Evolutionary conservation across 2,888 invertebrate species (phyloP), one percentile per base, ranked within the genome.

Genomic region (Noctua pronuba): DNA sequence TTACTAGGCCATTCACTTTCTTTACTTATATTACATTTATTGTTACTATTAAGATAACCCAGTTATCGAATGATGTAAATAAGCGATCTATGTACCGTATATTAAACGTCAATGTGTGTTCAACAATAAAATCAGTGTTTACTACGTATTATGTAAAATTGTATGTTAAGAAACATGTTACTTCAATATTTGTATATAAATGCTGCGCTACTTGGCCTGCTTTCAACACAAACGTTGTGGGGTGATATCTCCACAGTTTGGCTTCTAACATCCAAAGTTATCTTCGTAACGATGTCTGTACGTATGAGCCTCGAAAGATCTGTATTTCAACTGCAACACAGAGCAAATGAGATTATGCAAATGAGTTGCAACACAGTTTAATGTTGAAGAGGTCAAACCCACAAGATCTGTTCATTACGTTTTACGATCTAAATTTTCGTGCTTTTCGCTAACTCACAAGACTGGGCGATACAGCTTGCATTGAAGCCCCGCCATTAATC

Each of bases 61-160:
- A 35, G 52, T 28, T 49, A 49, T 55, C 52, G 76, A 66, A 31
- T 80, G 70, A 76, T 80, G 81, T 80, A 76, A 80, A 80, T 66
- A 70, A 67, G 55, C 66, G 80, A 67, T 66, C 41, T 55, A 62
- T 38, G 11, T 72, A 35, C 58, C 24, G 49, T 65, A 65, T n/a
- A 38, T n/a, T 64, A 52, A 75, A 70, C 44, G 55, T 44, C 44
- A 44, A 72, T 74, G 79, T 65, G 82, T 82, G 83, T 74, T 83
- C 71, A 79, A 74, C 41, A 68, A 44, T 74, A 73, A 78, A 77
- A 74, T 35, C 67, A 71, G 67, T 70, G 81, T 69, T 70, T 75
- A 76, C 2, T 49, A 24, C 24, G 5, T 73, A 79, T 16, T 73
- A 16, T 71, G 28, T 77, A 71, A 71, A 77, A 62, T 44, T 71